Evolutionary conservation across 2,113 vertebrate species (phyloP).

Genomic region (Mormyrus lacerda): DNA sequence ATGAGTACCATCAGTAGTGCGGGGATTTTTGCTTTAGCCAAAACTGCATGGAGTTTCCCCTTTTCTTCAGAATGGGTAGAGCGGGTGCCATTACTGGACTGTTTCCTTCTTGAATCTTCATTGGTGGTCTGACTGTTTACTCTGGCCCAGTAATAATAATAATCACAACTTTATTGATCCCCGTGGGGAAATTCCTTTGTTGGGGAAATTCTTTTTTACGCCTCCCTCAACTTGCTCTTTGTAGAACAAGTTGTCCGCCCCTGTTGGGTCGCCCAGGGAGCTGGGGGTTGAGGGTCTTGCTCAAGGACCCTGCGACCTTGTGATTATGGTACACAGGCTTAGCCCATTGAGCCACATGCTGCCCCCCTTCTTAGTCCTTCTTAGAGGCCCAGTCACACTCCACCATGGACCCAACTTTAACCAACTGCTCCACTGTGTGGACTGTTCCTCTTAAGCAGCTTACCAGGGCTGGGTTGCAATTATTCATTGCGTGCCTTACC

Average conservation of each 20-base stretch:
- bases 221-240: no score
- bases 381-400: slow-evolving; percentile 6
- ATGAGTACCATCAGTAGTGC: background rate
- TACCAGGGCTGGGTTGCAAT: slow-evolving; percentile 16
- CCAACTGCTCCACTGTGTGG: slow-evolving; percentile 19
- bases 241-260: no score
- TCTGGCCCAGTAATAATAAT: slow-evolving; percentile 14
- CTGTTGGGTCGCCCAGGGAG: no score
- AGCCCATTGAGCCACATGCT: no score
- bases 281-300: no score
- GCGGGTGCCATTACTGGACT: background rate
- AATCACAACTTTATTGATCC: no score
- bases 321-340: no score
- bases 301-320: no score
- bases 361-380: no score
- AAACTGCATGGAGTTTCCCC: background rate
- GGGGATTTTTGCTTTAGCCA: background rate
- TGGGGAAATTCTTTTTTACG: no score
- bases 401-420: slow-evolving; percentile 21
- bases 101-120: background rate
- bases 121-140: background rate
- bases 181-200: no score
- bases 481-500: slow-evolving; percentile 17
- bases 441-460: slow-evolving; percentile 16
- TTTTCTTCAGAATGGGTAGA: background rate